A percentile compares a stretch with the other conserved stretches of the same genome.
Evolutionary conservation across 2,888 invertebrate genomes (phyloP).

Genomic region (Nomada lathburiana): DNA sequence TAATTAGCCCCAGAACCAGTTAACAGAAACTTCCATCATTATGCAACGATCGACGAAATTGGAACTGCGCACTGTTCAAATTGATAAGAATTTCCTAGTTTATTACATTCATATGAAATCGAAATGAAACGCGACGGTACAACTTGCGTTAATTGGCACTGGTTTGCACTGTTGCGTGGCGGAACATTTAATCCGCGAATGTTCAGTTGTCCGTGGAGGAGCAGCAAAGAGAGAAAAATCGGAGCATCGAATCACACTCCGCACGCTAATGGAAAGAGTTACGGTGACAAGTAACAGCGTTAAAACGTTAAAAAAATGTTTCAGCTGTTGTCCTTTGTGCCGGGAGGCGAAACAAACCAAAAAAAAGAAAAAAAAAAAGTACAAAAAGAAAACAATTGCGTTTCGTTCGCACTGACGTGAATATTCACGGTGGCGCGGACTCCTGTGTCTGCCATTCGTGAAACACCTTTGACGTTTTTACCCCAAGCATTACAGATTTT

Average conservation of each 20-base stretch:
- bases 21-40: conserved; percentile 47
- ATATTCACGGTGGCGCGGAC: conserved; percentile 25
- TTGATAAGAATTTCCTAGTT: too few relatives aligned
- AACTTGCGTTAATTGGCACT: conserved; percentile 31
- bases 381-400: conserved; percentile 11
- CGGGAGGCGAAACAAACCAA: conserved; percentile 1
- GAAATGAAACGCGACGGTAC: neutral
- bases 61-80: too few relatives aligned
- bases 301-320: neutral
- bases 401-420: neutral
- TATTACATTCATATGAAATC: conserved; percentile 6
- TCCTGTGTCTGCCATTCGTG: conserved; percentile 46
- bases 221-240: conserved; percentile 3
- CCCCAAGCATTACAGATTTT: conserved; percentile 49
- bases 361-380: conserved; percentile 12
- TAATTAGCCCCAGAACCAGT: conserved; percentile 56
- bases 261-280: conserved; percentile 35
- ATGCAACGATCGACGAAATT: conserved; percentile 45
- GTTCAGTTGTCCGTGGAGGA: conserved; percentile 2
- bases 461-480: conserved; percentile 56
- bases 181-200: neutral
- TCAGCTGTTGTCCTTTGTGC: conserved; percentile 35
- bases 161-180: neutral
- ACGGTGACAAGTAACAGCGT: conserved; percentile 24
- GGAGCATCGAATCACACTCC: conserved; percentile 39